Percentiles rank a stretch among this genome's conserved stretches.
These are phyloP conservation scores for Dicyrtoma fusca DNA, from an alignment of 2,888 invertebrate species.

Conservation along the genomic window DNA sequence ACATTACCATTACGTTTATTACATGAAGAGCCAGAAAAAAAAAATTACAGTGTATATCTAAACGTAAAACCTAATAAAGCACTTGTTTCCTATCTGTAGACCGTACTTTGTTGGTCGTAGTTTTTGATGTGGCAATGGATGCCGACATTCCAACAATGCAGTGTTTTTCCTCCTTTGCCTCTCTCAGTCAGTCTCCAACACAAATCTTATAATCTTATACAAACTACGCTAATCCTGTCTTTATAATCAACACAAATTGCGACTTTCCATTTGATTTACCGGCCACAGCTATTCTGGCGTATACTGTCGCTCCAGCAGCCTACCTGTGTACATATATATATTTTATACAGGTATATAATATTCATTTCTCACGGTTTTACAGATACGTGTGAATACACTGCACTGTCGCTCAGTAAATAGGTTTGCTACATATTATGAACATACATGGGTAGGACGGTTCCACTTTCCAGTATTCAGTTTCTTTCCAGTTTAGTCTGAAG, in stretches of 20 bases:
- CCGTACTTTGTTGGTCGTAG: too few species aligned
- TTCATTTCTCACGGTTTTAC: too few species aligned
- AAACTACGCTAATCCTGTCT: background rate
- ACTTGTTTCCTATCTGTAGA: too few species aligned
- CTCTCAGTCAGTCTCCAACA: background rate
- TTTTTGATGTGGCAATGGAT: constrained; percentile 15
- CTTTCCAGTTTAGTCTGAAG: too few species aligned
- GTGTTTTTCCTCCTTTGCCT: background rate
- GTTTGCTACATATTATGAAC: too few species aligned
- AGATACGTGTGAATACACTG: too few species aligned
- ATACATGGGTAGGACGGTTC: too few species aligned
- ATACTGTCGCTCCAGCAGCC: background rate
- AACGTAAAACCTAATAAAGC: too few species aligned
- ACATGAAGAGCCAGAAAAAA: constrained; percentile 28
- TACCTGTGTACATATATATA: background rate
- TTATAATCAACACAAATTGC: constrained; percentile 8
- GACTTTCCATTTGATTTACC: constrained; percentile 3
- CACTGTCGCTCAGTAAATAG: too few species aligned
- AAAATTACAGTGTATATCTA: background rate
- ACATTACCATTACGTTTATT: constrained; percentile 25
- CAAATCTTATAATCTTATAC: constrained; percentile 3
- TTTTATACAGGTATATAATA: too few species aligned
- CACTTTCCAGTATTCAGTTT: too few species aligned
- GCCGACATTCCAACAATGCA: constrained; percentile 12
- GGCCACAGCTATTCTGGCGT: background rate